Base-by-base conservation (phyloP, 2,888 invertebrate genomes). In the Lasioglossum marginatum region DNA sequence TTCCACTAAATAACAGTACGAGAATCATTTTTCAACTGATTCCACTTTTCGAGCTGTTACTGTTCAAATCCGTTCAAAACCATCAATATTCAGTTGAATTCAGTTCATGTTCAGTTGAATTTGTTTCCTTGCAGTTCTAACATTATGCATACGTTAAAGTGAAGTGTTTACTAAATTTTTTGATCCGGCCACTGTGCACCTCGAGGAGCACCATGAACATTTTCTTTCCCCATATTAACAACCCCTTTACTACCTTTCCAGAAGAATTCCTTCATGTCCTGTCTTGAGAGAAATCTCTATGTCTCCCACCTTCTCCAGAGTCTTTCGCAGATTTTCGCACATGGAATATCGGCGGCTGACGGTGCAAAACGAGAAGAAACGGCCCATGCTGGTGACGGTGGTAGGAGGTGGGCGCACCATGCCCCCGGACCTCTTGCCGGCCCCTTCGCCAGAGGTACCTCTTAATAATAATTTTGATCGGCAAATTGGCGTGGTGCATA, bases 381-480 rank as follows among this genome's bases (percentile, higher is more conserved):
- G 63, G 79, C 70, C 74, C 37, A 68, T 23, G 68, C 37, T 68
- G 83, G 43, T 74, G 85, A 74, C 82, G 84, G 77, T 77, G 89
- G 80, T 79, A 80, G 81, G 81, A 4, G 70, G 40, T 16, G 37
- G 70, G 75, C 81, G 74, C 70, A 52, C 40, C 85, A 19, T 60
- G 48, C 77, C 73, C 37, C 70, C 76, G 60, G 66, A 72, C 83
- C 76, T 77, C 63, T 63, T 71, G 81, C 37, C 74, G 77, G 52
- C 71, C 78, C 79, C 34, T 79, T 70, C 77, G 87, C 92, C 87
- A 90, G 91, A 90, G 92, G 92, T 93, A 94, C 93, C 94, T 94
- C 94, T 94, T 94, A 94, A 94, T 94, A 94, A 94, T 94, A 94
- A 94, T 94, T 94, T 94, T 93, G 94, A 94, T 94, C 94, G 93